Evolutionary conservation across 2,888 invertebrate genomes (phyloP), one percentile per base, ranked within the genome.

Genomic region (Asteroscopus sphinx): DNA sequence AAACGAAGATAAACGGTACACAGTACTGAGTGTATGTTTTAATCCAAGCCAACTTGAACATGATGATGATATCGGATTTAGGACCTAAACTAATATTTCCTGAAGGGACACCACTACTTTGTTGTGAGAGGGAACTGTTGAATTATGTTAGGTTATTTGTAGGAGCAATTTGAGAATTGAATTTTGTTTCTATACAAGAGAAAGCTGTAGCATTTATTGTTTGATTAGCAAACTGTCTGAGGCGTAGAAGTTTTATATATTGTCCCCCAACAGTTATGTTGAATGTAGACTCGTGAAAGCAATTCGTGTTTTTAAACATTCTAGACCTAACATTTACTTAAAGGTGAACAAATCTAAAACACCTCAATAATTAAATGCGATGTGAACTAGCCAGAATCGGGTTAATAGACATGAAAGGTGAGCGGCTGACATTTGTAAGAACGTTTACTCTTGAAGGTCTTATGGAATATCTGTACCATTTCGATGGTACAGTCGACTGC

Each of bases 351-450:
- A 25, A 56, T 41, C 47, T 54, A 45, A 56, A 42, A 36, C 33
- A 44, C 26, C 30, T 46, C 9, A 45, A 56, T 56, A 68, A 68
- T 54, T 67, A 69, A 71, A 74, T 42, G 57, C 55, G 26, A 57
- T 37, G 45, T 13, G 56, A 63, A 63, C 47, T 44, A 54, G 42
- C 30, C 28, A 54, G 48, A 75, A 67, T 61, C 61, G 58, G 76
- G 76, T 71, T 76, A 76, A 73, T 71, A 58, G 70, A 26, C 41
- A 40, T 51, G 51, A 76, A 76, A 76, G 76, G 76, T 76, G 66
- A 72, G 36, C 60, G 11, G 12, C 64, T 76, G 75, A 71, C 73
- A 76, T 76, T 74, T 63, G 42, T 55, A 25, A 2, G 16, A 61
- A 61, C 51, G 44, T 33, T 66, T 37, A 35, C 35, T 68, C 37